Conservation (phyloP, 2,113 vertebrate species). For the Oostethus manadensis region DNA sequence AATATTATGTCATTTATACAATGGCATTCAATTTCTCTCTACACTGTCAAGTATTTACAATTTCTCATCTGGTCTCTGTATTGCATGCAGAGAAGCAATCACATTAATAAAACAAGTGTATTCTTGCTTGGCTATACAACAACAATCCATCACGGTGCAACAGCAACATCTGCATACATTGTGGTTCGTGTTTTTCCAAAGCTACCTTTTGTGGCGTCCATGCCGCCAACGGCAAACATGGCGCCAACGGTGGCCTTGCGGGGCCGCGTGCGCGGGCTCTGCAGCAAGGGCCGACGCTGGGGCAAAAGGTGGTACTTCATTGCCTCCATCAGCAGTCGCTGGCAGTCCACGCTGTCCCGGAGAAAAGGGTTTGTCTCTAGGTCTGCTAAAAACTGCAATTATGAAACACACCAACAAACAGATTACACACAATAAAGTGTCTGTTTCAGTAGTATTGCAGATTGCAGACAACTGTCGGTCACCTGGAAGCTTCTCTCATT, state of each 20-base stretch:
- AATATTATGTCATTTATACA: too few species aligned
- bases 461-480: too few species aligned
- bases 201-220: conserved; percentile 91
- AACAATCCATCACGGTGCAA: not conserved
- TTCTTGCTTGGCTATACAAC: not conserved
- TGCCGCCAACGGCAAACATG: conserved; percentile 93
- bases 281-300: conserved; percentile 87
- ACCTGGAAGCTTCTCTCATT: too few species aligned
- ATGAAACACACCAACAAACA: conserved; percentile 14
- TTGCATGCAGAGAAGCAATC: too few species aligned
- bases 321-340: conserved; percentile 95
- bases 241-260: conserved; percentile 94
- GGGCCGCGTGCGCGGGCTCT: conserved; percentile 92
- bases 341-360: conserved; percentile 92
- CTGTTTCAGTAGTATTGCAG: too few species aligned
- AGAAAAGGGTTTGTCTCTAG: conserved; percentile 90
- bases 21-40: too few species aligned
- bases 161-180: not conserved
- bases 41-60: too few species aligned
- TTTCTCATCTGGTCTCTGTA: too few species aligned
- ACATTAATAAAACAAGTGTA: not conserved
- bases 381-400: conserved; percentile 88
- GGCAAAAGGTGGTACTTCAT: conserved; percentile 98
- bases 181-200: not conserved
- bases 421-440: conserved; percentile 9